A percentile compares a stretch with the other conserved stretches of the same genome.
These are phyloP conservation scores for Hydrozoanthus tunicans DNA, from an alignment of 64 coral and sea anemone species.

Conservation along the genomic window DNA sequence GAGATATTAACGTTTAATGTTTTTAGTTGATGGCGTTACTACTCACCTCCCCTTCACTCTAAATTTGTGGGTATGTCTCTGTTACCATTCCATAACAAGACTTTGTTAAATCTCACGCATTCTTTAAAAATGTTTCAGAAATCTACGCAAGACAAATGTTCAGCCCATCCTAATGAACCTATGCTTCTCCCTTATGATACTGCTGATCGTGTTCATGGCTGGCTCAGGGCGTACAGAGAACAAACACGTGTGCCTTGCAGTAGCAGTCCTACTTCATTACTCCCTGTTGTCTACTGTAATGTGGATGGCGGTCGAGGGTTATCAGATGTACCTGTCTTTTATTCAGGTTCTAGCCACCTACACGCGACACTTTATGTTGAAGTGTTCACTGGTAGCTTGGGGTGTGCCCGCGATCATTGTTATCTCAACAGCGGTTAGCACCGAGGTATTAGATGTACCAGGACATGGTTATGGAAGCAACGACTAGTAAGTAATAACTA, in stretches of 20 bases:
- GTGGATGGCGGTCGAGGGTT: slow-evolving; percentile 93
- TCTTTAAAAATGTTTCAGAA: slow-evolving; percentile 1
- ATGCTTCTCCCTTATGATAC: slow-evolving; percentile 76
- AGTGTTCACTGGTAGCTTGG: slow-evolving; percentile 80
- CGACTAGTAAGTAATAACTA: slow-evolving; percentile 65
- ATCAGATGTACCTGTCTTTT: slow-evolving; percentile 82
- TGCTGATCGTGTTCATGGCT: slow-evolving; percentile 85
- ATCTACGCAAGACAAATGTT: slow-evolving; percentile 84
- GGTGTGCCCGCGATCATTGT: slow-evolving; percentile 81
- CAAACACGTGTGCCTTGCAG: slow-evolving; percentile 55
- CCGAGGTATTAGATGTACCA: slow-evolving; percentile 13
- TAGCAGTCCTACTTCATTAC: slow-evolving; percentile 77
- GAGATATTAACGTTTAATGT: too few relatives aligned
- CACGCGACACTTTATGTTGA: slow-evolving; percentile 71
- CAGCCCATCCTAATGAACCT: slow-evolving; percentile 92
- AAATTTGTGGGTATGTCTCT: too few relatives aligned
- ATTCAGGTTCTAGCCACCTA: slow-evolving; percentile 84
- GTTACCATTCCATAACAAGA: too few relatives aligned
- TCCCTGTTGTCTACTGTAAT: slow-evolving; percentile 66
- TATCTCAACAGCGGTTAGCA: slow-evolving; percentile 48
- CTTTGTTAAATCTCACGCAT: too few relatives aligned
- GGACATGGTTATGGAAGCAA: slow-evolving; percentile 54
- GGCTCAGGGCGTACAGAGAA: slow-evolving; percentile 63
- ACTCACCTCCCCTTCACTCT: background rate
- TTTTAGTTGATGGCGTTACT: background rate